Evolutionary conservation across 2,888 invertebrate genomes (phyloP).

Genomic region (Norana najaformis): DNA sequence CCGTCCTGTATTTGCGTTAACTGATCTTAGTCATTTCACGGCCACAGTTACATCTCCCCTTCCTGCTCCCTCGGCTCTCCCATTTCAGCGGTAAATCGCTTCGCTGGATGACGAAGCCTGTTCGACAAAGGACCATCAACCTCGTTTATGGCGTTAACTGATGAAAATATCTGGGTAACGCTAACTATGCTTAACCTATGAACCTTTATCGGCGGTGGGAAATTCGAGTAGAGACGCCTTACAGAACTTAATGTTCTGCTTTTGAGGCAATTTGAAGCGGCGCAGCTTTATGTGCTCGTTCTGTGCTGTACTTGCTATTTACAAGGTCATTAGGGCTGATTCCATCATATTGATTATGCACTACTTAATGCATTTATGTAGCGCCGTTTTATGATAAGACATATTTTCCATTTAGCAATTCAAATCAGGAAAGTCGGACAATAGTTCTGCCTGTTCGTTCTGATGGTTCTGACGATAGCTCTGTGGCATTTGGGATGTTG

Average conservation of each 20-base stretch:
- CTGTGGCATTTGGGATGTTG: no score
- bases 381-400: background rate
- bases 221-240: background rate
- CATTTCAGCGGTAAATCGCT: no score
- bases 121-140: no score
- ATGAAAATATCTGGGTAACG: background rate
- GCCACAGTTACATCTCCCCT: no score
- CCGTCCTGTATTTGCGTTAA: background rate
- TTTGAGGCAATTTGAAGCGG: background rate
- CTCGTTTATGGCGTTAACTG: no score
- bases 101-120: no score
- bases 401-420: background rate
- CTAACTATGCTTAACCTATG: background rate
- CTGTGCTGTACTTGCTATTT: background rate
- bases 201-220: background rate
- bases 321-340: background rate
- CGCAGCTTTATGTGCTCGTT: background rate
- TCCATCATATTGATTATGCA: background rate
- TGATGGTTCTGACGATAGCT: no score
- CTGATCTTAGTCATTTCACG: background rate
- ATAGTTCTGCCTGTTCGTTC: no score
- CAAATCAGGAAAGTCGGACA: background rate
- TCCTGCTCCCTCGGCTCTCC: no score
- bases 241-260: background rate
- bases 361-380: background rate